Evolutionary conservation across 2,797 vertebrate genomes (phyloP).

Genomic region (Neomorphus geoffroyi): DNA sequence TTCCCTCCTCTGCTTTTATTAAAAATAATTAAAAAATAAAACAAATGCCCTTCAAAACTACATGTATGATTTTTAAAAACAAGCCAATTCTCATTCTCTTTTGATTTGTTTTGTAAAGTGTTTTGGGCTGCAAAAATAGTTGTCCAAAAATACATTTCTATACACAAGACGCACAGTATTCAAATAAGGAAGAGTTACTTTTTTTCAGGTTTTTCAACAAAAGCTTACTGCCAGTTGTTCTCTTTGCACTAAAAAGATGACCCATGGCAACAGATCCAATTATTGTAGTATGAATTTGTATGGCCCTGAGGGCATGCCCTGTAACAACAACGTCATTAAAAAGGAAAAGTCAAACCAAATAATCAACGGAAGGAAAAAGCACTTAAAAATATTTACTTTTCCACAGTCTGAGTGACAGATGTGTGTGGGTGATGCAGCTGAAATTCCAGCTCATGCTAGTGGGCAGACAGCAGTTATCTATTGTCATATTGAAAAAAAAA

Average conservation of each 20-base stretch:
- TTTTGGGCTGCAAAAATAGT: background rate
- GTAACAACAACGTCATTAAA: background rate
- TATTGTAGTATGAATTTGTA: background rate
- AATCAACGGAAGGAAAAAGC: background rate
- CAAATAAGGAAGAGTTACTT: background rate
- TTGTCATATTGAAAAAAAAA: background rate
- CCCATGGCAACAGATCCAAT: background rate
- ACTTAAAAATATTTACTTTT: slow-evolving; percentile 40
- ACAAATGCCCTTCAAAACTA: background rate
- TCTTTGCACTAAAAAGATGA: background rate
- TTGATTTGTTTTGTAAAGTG: background rate
- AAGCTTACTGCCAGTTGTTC: background rate
- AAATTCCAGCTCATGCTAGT: background rate
- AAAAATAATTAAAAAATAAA: background rate
- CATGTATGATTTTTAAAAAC: background rate
- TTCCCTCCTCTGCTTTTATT: background rate
- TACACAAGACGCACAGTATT: background rate
- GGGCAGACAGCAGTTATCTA: background rate
- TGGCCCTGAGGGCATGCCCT: background rate
- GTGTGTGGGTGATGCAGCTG: background rate
- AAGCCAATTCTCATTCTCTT: background rate
- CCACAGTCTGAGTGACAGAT: background rate
- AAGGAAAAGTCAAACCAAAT: background rate
- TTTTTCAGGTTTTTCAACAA: background rate
- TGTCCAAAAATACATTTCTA: background rate